phyloP scores from a whole-genome alignment of 2,888 invertebrate genomes.

The Polia nebulosa region DNA sequence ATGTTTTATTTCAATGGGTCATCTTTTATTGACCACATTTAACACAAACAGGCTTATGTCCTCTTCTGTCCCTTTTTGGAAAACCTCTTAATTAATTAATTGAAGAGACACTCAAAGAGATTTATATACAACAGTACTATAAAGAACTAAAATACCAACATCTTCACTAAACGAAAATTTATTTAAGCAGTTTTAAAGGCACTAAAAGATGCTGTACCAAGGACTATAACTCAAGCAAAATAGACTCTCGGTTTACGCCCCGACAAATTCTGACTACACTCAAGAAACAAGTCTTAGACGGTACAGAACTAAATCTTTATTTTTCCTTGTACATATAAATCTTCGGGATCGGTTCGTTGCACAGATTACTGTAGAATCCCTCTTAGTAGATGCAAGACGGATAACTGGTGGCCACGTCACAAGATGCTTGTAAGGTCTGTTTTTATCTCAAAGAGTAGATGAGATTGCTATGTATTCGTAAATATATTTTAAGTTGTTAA shows the following conservation, averaged over 20 bases:
- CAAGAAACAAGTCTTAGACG: constrained; percentile 45
- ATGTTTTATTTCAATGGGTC: background rate
- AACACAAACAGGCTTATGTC: background rate
- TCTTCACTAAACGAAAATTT: background rate
- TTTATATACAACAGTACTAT: background rate
- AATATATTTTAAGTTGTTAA: constrained; percentile 18
- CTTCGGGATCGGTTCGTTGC: constrained; percentile 66
- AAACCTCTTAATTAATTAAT: background rate
- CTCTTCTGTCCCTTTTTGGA: background rate
- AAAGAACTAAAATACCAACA: background rate
- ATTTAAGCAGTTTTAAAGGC: background rate
- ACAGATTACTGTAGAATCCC: constrained; percentile 70
- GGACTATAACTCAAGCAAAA: constrained; percentile 46
- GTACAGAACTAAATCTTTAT: constrained; percentile 56
- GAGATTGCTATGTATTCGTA: constrained; percentile 32
- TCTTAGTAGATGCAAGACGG: constrained; percentile 73
- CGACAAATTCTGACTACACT: constrained; percentile 51
- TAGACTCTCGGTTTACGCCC: constrained; percentile 52
- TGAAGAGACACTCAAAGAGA: background rate
- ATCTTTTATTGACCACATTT: background rate
- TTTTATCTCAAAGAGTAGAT: constrained; percentile 53
- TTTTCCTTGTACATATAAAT: constrained; percentile 67
- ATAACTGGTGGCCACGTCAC: constrained; percentile 63
- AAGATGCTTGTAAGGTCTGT: constrained; percentile 39
- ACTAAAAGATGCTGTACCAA: constrained; percentile 17